Percentiles rank a stretch among this genome's conserved stretches.
Conservation (phyloP, 2,888 invertebrate genomes). For the Nemotelus pantherinus region DNA sequence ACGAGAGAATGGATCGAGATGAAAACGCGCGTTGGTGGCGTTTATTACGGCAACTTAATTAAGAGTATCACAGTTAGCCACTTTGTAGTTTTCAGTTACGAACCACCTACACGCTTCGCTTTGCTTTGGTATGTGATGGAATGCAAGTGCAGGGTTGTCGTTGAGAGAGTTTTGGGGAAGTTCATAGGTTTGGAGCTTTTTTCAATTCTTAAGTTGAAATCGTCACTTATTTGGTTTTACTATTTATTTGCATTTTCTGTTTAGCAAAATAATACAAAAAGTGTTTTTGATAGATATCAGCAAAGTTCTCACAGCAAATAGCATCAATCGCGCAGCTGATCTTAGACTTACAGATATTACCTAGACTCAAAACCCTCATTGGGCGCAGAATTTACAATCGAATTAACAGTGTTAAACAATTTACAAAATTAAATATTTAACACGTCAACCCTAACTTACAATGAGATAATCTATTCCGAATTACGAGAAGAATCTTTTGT, state of each 20-base stretch:
- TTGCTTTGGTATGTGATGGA: background rate
- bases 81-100: conserved; percentile 36
- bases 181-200: background rate
- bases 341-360: too few species aligned
- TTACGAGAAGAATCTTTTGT: background rate
- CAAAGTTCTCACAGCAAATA: too few species aligned
- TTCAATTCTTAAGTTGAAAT: too few species aligned
- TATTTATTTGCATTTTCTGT: too few species aligned
- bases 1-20: conserved; percentile 6
- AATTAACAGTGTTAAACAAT: too few species aligned
- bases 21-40: conserved; percentile 50
- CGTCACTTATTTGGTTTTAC: too few species aligned
- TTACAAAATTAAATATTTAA: background rate
- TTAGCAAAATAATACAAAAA: too few species aligned
- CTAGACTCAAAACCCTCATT: too few species aligned
- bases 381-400: too few species aligned
- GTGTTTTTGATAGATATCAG: too few species aligned
- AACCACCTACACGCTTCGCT: conserved; percentile 24
- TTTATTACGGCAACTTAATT: conserved; percentile 52
- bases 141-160: background rate
- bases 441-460: background rate
- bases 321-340: too few species aligned
- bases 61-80: conserved; percentile 46
- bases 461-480: background rate
- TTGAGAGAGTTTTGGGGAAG: background rate